Evolutionary conservation across 1,140 invertebrate genomes (phyloP).

Genomic region (Cydia splendana): DNA sequence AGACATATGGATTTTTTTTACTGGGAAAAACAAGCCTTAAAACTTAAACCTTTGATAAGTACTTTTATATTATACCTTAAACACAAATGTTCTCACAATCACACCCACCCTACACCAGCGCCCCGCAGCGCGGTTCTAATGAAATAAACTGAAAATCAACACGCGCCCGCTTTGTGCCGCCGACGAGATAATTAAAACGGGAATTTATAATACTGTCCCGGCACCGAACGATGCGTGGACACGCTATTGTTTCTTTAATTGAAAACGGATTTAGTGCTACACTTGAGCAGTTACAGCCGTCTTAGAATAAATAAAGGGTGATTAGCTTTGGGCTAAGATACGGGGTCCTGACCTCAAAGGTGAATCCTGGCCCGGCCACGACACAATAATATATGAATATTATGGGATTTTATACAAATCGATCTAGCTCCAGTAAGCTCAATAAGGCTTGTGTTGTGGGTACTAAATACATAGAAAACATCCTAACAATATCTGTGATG

Average conservation of each 20-base stretch:
- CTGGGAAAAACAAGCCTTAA: too few relatives aligned
- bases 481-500: too few relatives aligned
- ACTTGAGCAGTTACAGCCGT: background rate
- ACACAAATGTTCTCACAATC: constrained; percentile 42
- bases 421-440: too few relatives aligned
- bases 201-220: constrained; percentile 52
- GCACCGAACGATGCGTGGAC: constrained; percentile 42
- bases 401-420: too few relatives aligned
- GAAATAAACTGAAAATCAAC: constrained; percentile 81
- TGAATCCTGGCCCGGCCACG: too few relatives aligned
- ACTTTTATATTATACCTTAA: background rate
- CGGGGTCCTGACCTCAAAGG: background rate
- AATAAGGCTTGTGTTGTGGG: too few relatives aligned
- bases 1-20: too few relatives aligned
- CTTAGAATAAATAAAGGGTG: background rate
- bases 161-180: constrained; percentile 49
- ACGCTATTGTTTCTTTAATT: constrained; percentile 47
- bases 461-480: too few relatives aligned
- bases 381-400: too few relatives aligned
- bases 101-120: constrained; percentile 48
- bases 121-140: constrained; percentile 76
- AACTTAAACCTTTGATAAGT: too few relatives aligned
- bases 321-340: background rate
- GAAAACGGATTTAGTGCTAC: constrained; percentile 14
- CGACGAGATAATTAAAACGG: constrained; percentile 55